Base-by-base conservation (phyloP, 2,888 invertebrate species). In the Dasypogon diadema region DNA sequence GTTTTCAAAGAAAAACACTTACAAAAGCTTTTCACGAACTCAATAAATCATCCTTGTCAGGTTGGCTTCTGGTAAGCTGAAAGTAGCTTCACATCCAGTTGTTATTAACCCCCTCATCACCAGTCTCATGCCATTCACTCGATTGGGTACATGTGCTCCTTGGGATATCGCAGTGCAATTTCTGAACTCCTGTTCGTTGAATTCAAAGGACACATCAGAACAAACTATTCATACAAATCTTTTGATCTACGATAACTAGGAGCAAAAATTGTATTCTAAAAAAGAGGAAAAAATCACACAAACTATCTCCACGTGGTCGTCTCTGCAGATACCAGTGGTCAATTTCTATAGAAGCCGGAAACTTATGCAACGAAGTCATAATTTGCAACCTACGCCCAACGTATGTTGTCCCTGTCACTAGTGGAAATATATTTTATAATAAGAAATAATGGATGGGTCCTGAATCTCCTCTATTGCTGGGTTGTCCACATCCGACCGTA, bases 361-460 rank as follows among this genome's bases (percentile, higher is more conserved):
- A 42, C 42, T 12, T 42, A 42, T 51, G 51, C 51, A 51, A 51
- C 18, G 51, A 21, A 51, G 51, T 51, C 51, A 51, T 51, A 51
- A 51, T 51, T 51, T 51, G 51, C 18, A 16, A 51, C 51, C 51
- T 18, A 51, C 22, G 51, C 21, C 51, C 51, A 51, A 3, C 51
- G 51, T 51, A 51, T 51, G 51, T 3, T 51, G 51, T 2, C 18
- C 51, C 1, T 51, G 51, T 51, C 51, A 51, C 51, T 18, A 51
- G 6, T 51, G 51, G 12, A 51, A 51, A 51, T 51, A 51, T 51
- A 51, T 51, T 51, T 51, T 51, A 51, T 51, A 51, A 51, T 51
- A 51, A 51, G 51, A 16, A 51, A 3, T 51, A 51, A 1, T 21
- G 12, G 51, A 51, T 51, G 21, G 48, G 42, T 12, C 2, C 42